Conservation (phyloP, 2,888 invertebrate genomes). For the Peribatodes rhomboidaria region DNA sequence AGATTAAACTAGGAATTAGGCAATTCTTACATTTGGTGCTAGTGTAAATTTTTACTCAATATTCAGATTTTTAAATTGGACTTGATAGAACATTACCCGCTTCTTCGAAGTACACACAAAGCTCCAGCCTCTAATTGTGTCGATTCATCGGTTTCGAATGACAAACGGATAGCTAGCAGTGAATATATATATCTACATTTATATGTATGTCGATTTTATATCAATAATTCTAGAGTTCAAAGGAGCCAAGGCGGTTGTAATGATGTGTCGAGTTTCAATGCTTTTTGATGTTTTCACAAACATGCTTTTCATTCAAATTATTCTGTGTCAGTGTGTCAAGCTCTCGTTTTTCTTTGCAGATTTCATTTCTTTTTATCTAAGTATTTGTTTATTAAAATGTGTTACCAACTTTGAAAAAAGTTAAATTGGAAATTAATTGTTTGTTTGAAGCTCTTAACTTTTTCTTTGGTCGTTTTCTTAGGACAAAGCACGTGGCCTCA, state of each 20-base stretch:
- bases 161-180: constrained; percentile 25
- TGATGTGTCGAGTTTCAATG: constrained; percentile 39
- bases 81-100: no score
- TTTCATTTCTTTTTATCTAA: background rate
- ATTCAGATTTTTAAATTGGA: no score
- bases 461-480: no score
- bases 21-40: no score
- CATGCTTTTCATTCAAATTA: constrained; percentile 10
- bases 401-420: no score
- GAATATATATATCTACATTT: constrained; percentile 24
- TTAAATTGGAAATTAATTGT: no score
- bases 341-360: background rate
- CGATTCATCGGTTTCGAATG: constrained; percentile 16
- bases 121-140: background rate
- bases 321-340: background rate
- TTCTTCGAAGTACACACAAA: no score
- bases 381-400: no score
- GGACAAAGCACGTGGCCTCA: no score
- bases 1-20: no score
- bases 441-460: no score
- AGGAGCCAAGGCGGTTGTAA: constrained; percentile 38
- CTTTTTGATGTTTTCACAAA: constrained; percentile 26
- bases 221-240: constrained; percentile 34
- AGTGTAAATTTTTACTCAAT: no score
- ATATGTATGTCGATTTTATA: constrained; percentile 16